Base-by-base conservation (phyloP, 2,113 vertebrate genomes). In the Corythoichthys intestinalis region DNA sequence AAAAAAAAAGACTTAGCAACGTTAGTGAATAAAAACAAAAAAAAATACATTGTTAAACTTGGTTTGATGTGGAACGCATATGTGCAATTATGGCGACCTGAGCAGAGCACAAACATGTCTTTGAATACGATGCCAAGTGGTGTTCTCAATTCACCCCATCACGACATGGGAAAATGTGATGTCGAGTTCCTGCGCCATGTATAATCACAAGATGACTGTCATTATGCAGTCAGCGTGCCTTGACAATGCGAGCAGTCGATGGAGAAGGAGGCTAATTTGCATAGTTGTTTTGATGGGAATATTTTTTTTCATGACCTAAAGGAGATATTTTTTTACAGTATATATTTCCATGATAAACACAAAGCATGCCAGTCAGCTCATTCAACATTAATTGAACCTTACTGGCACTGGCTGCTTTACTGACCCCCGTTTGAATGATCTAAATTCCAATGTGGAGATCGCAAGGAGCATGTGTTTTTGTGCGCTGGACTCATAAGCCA, bases 181-280 rank as follows among this genome's bases (percentile, higher is more conserved):
- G 75, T 74, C 69, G 69, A 75, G 78, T 80, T 66, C 38, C 62
- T 53, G 70, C 67, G 46, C 38, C 76, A 80, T 72, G 35, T 81
- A 80, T 82, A 78, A 88, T 86, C 83, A 83, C 74, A 74, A 71
- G 67, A 84, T 77, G 73, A 70, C 79, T 80, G 79, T 83, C 81
- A 87, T 86, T 85, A 87, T 81, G 81, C 72, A 79, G 82, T 72
- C 59, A 58, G 71, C 50, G 76, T 53, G 72, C 79, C 74, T 72
- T 66, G 65, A 81, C 71, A 75, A 62, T 81, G 74, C 61, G 75
- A 79, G 59, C 70, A 72, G 79, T 68, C 65, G 0, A 4, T 2
- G 7, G 41, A 67, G 48, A 8, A 10, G 34, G 28, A 37, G 77
- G 80, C 82, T 80, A 79, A 79, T 82, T 59, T 69, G 62, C 61